These are phyloP conservation scores for Otolemur crassicaudatus DNA, from an alignment of 2,797 vertebrate species.

Conservation along the genomic window DNA sequence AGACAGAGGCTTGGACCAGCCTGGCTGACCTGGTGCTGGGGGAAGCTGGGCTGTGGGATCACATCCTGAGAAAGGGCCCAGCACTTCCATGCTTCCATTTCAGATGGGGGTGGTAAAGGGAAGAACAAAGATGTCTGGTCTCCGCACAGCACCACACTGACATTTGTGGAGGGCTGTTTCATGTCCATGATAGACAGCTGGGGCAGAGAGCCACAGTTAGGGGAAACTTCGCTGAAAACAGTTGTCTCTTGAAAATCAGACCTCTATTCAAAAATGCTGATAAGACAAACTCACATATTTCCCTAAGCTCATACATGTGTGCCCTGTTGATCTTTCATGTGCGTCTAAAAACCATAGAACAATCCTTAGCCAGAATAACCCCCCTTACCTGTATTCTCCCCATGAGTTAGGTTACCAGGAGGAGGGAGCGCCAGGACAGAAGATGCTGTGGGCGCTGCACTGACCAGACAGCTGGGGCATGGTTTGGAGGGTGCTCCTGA, in stretches of 20 bases:
- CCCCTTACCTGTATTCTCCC: not conserved
- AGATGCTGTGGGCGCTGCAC: not conserved
- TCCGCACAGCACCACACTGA: conserved; percentile 1
- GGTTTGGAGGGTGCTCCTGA: not conserved
- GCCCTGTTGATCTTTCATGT: not conserved
- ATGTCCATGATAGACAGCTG: not conserved
- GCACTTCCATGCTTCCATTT: conserved; percentile 8
- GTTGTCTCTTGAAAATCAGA: conserved; percentile 24
- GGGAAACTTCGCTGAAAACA: conserved; percentile 14
- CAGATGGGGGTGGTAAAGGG: not conserved
- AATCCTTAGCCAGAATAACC: not conserved
- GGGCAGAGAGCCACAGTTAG: not conserved
- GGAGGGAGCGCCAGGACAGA: not conserved
- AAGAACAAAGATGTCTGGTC: conserved; percentile 27
- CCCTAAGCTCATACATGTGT: not conserved
- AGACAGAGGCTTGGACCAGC: fast-evolving
- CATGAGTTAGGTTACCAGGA: not conserved
- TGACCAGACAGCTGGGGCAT: not conserved
- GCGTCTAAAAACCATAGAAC: not conserved
- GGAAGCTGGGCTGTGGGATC: not conserved
- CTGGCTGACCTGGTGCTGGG: not conserved
- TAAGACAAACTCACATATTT: not conserved
- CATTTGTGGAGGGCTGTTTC: not conserved
- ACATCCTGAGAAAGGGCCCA: not conserved
- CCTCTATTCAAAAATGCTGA: not conserved